These are phyloP conservation scores for Bombus turneri DNA, from an alignment of 1,140 invertebrate genomes.

Conservation along the genomic window DNA sequence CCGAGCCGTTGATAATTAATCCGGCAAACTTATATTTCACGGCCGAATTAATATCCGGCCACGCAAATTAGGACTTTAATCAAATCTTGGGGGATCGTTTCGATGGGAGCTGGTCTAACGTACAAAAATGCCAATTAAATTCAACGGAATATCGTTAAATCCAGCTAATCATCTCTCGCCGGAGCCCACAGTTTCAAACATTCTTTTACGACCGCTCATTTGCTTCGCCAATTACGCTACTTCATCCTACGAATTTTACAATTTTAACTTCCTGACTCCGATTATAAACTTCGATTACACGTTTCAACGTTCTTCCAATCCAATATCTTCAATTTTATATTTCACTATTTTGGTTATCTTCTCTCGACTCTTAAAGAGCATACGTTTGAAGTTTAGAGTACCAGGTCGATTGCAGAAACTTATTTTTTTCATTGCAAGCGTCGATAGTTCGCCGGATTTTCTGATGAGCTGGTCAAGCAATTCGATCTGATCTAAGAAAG, in stretches of 20 bases:
- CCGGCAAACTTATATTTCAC: conserved; percentile 64
- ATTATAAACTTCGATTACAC: background rate
- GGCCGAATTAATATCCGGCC: conserved; percentile 61
- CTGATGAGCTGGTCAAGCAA: too few relatives aligned
- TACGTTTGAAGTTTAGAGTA: too few relatives aligned
- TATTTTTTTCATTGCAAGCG: too few relatives aligned
- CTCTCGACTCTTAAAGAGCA: background rate
- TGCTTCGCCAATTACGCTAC: background rate
- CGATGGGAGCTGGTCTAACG: conserved; percentile 9
- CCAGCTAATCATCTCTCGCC: conserved; percentile 36
- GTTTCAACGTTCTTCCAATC: background rate
- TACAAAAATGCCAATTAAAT: conserved; percentile 61
- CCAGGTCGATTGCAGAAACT: too few relatives aligned
- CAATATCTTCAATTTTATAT: background rate
- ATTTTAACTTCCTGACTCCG: background rate
- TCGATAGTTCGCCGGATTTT: too few relatives aligned
- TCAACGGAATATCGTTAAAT: conserved; percentile 47
- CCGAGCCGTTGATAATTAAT: conserved; percentile 62
- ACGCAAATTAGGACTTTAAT: conserved; percentile 67
- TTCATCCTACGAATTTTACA: conserved; percentile 10
- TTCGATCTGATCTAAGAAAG: too few relatives aligned
- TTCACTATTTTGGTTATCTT: background rate
- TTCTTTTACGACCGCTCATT: conserved; percentile 11
- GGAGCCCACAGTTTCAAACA: conserved; percentile 2
- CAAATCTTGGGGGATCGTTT: conserved; percentile 58